Conservation (phyloP, 2,797 vertebrate species). For the Megaceryle alcyon region DNA sequence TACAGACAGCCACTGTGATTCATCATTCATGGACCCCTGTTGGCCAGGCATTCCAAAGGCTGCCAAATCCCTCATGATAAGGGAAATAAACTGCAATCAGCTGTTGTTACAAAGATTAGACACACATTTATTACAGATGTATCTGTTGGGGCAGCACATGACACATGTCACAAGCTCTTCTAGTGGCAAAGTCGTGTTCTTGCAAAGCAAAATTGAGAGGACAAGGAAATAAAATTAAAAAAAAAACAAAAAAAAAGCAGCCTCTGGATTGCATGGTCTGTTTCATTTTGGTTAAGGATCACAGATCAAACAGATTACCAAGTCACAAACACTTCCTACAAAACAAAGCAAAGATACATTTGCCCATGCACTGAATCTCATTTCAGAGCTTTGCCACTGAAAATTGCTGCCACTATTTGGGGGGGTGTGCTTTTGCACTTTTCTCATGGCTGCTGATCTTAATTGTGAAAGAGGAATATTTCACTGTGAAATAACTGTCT, state of each 20-base stretch:
- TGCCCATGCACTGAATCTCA: rapidly evolving
- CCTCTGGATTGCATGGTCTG: not conserved
- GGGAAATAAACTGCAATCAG: slow-evolving; percentile 38
- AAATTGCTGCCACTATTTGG: not conserved
- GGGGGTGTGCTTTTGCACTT: not conserved
- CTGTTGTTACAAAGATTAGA: not conserved
- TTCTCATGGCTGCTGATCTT: not conserved
- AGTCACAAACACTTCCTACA: not conserved
- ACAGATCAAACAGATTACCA: slow-evolving; percentile 1
- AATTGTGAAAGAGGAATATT: not conserved
- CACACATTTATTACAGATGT: slow-evolving; percentile 9
- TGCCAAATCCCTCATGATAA: slow-evolving; percentile 7
- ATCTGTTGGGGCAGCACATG: not conserved
- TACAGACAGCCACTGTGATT: slow-evolving; percentile 3
- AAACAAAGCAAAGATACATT: not conserved
- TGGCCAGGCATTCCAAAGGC: not conserved
- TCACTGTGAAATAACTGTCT: not conserved
- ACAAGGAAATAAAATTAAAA: not conserved
- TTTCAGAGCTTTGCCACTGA: not conserved
- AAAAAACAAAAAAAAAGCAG: not conserved
- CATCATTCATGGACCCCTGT: not conserved
- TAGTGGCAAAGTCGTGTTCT: not conserved
- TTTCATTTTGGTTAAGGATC: slow-evolving; percentile 24
- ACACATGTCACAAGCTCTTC: not conserved
- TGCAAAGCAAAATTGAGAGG: not conserved